Percentiles rank a stretch among this genome's conserved stretches.
Evolutionary conservation across 1,140 invertebrate species (phyloP).

Genomic region (Drosophila pseudoobscura): DNA sequence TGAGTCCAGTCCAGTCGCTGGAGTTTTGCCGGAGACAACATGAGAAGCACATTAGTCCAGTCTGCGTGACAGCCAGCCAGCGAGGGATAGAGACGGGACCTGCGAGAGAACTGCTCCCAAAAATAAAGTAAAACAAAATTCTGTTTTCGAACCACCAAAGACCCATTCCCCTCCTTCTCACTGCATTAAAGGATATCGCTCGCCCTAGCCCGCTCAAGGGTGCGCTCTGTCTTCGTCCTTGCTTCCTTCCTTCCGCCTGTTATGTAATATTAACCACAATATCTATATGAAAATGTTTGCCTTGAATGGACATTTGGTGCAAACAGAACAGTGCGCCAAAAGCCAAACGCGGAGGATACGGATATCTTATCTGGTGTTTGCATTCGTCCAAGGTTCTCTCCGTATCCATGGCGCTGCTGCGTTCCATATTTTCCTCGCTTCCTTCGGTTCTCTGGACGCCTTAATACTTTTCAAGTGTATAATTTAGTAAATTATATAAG

Average conservation of each 20-base stretch:
- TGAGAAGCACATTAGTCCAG: slow-evolving; percentile 76
- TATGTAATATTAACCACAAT: slow-evolving; percentile 75
- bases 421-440: slow-evolving; percentile 15
- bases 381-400: slow-evolving; percentile 68
- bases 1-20: slow-evolving; percentile 27
- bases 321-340: slow-evolving; percentile 74
- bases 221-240: slow-evolving; percentile 45
- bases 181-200: slow-evolving; percentile 60
- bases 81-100: slow-evolving; percentile 7
- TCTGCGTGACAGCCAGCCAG: slow-evolving; percentile 46
- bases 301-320: slow-evolving; percentile 62
- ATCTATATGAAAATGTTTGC: slow-evolving; percentile 58
- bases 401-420: slow-evolving; percentile 40
- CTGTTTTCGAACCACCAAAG: slow-evolving; percentile 15
- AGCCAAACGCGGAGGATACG: slow-evolving; percentile 70
- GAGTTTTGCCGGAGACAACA: slow-evolving; percentile 61
- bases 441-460: slow-evolving; percentile 36
- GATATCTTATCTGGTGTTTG: slow-evolving; percentile 82
- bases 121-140: slow-evolving; percentile 13
- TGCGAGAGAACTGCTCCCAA: slow-evolving; percentile 28
- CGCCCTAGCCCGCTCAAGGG: slow-evolving; percentile 27
- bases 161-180: background rate
- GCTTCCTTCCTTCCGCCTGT: slow-evolving; percentile 7
- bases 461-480: slow-evolving; percentile 81
- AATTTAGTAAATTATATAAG: slow-evolving; percentile 81